Evolutionary conservation across 1,140 invertebrate species (phyloP), one percentile per base, ranked within the genome.

Genomic region (Caenorhabditis remanei): DNA sequence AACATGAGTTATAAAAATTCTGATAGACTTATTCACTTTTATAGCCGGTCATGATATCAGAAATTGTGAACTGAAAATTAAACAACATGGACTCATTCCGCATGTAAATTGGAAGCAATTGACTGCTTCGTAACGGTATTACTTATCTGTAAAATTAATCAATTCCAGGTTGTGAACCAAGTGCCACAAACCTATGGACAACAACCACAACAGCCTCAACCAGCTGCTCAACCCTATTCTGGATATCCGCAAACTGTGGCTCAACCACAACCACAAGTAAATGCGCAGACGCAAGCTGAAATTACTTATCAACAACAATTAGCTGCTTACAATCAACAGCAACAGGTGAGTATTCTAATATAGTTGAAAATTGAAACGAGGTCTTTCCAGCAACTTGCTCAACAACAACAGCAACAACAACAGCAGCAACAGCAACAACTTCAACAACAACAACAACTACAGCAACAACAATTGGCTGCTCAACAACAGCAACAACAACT

Each of bases 291-390:
- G 0, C 71, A 79, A n/a, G 71, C 71, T 50, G 71, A 79, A 50
- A 79, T 79, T 4, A 79, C 19, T 13, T 79, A 79, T 50, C 71
- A 79, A 24, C 71, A 79, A 53, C 71, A 79, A 24, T 79, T 79
- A n/a, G 71, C 71, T 7, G 71, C 71, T 79, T 79, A 79, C 24
- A 46, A 79, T 53, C 71, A 79, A 53, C 71, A 79, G 11, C 71
- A 79, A 32, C 71, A 79, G 71, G 71, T 50, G 7, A 24, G 24
- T 63, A 32, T 63, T 58, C 4, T 19, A 4, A 63, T 1, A 0
- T 21, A 32, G 13, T 40, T 63, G 2, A 19, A 40, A 2, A 11
- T 13, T 32, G 2, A 9, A 40, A 7, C 21, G 11, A 32, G 14
- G 13, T 32, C 11, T 1, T 50, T 79, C 53, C 46, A 79, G 71